Evolutionary conservation across 2,888 invertebrate genomes (phyloP).

Genomic region (Dynastes hyllus): DNA sequence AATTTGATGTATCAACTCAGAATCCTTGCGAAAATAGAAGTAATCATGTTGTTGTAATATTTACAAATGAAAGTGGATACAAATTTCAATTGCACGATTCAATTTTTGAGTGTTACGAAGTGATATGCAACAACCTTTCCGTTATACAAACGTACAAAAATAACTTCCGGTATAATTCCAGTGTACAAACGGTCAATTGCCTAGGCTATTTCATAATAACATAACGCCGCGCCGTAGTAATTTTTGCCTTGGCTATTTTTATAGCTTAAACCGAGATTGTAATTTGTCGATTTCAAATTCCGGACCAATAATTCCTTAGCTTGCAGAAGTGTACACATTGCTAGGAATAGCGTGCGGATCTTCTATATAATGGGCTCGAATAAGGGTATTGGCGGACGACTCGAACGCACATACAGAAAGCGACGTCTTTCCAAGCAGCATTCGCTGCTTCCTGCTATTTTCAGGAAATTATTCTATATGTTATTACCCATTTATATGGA

Average conservation of each 20-base stretch:
- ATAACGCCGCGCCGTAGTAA: neutral
- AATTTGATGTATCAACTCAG: too few species aligned
- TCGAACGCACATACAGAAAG: neutral
- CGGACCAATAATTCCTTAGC: neutral
- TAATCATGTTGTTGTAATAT: too few species aligned
- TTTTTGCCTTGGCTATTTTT: neutral
- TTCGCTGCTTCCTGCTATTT: constrained; percentile 50
- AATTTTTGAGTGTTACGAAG: too few species aligned
- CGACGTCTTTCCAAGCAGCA: constrained; percentile 21
- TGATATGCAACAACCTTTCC: neutral
- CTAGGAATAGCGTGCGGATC: constrained; percentile 1
- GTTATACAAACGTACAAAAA: neutral
- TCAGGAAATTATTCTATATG: constrained; percentile 57
- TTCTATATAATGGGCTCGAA: neutral
- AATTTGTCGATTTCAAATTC: neutral
- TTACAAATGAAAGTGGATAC: too few species aligned
- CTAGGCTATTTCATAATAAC: neutral
- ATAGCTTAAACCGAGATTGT: neutral
- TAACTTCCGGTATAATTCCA: neutral
- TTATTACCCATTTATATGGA: constrained; percentile 57
- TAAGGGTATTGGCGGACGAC: neutral
- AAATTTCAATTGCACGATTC: too few species aligned
- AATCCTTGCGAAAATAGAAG: too few species aligned
- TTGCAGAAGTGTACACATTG: neutral
- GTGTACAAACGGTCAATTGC: constrained; percentile 1